A percentile compares a stretch with the other conserved stretches of the same genome.
Evolutionary conservation across 2,797 vertebrate genomes (phyloP).

Genomic region (Aldrovandia affinis): DNA sequence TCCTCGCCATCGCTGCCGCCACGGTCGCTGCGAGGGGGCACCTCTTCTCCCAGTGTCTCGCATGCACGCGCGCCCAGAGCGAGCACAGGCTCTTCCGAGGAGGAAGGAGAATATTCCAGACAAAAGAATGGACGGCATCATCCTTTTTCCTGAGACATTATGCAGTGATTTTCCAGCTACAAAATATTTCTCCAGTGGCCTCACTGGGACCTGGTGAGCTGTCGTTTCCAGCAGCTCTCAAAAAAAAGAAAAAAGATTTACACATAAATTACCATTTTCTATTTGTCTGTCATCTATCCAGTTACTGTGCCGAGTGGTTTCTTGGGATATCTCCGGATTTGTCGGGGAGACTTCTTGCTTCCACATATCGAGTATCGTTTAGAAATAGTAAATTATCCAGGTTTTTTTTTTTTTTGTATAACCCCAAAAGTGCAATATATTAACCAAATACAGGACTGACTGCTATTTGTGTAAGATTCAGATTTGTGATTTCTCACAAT

Average conservation of each 20-base stretch:
- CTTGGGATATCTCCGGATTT: constrained; percentile 56
- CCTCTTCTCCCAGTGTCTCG: constrained; percentile 57
- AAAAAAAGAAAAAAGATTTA: constrained; percentile 54
- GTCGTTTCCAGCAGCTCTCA: constrained; percentile 52
- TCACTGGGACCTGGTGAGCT: constrained; percentile 54
- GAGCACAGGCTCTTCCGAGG: constrained; percentile 40
- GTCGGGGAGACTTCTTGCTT: constrained; percentile 48
- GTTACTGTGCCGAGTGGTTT: constrained; percentile 57
- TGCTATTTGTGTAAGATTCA: constrained; percentile 9
- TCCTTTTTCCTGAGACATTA: constrained; percentile 59
- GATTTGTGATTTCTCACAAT: background rate
- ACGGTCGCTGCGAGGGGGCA: constrained; percentile 55
- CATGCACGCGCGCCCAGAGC: constrained; percentile 50
- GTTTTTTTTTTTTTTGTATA: constrained; percentile 44
- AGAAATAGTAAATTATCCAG: constrained; percentile 60
- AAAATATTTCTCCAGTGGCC: constrained; percentile 56
- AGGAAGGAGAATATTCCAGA: constrained; percentile 50
- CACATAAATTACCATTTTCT: constrained; percentile 67
- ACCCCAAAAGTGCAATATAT: background rate
- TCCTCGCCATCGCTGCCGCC: constrained; percentile 46
- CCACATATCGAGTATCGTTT: constrained; percentile 13
- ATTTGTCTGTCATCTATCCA: constrained; percentile 62
- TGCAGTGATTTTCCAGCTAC: constrained; percentile 54
- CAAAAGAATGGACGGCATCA: constrained; percentile 47
- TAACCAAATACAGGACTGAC: background rate